A percentile compares a stretch with the other conserved stretches of the same genome.
Conservation (phyloP, 1,140 invertebrate genomes). For the Penaeus indicus region DNA sequence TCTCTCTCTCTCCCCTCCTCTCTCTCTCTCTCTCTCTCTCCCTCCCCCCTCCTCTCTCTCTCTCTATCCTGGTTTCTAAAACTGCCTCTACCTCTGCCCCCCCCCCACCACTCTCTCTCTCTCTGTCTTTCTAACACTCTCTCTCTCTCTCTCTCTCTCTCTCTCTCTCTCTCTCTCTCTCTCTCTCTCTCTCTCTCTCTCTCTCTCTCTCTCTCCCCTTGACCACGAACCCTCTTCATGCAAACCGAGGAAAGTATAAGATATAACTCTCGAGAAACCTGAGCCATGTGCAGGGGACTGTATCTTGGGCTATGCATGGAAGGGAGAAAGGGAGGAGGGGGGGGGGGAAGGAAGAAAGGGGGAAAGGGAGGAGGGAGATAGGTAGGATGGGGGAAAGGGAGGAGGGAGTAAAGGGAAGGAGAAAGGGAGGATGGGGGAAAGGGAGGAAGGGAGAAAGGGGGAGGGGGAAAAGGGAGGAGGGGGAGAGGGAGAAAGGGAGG, state of each 20-base stretch:
- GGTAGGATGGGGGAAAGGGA: not conserved
- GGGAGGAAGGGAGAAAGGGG: not conserved
- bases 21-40: too few relatives aligned
- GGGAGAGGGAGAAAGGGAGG: not conserved
- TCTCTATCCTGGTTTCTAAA: too few relatives aligned
- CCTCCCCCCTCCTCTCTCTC: too few relatives aligned
- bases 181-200: not conserved
- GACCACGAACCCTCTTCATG: too few relatives aligned
- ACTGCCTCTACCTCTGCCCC: too few relatives aligned
- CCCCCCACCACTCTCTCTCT: too few relatives aligned
- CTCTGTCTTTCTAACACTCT: too few relatives aligned
- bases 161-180: not conserved
- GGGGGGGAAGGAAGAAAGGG: not conserved
- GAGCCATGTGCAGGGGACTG: too few relatives aligned
- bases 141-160: too few relatives aligned
- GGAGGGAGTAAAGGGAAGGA: not conserved
- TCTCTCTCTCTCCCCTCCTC: not conserved
- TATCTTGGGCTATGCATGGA: not conserved
- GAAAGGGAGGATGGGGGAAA: not conserved
- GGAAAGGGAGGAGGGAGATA: not conserved
- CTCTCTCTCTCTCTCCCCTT: constrained; percentile 34
- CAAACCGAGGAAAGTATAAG: too few relatives aligned
- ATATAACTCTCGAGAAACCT: too few relatives aligned
- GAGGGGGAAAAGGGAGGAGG: not conserved
- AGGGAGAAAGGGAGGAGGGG: not conserved